Percentiles rank a stretch among this genome's conserved stretches.
Evolutionary conservation across 1,140 invertebrate genomes (phyloP).

Genomic region (Zaprionus africanus): DNA sequence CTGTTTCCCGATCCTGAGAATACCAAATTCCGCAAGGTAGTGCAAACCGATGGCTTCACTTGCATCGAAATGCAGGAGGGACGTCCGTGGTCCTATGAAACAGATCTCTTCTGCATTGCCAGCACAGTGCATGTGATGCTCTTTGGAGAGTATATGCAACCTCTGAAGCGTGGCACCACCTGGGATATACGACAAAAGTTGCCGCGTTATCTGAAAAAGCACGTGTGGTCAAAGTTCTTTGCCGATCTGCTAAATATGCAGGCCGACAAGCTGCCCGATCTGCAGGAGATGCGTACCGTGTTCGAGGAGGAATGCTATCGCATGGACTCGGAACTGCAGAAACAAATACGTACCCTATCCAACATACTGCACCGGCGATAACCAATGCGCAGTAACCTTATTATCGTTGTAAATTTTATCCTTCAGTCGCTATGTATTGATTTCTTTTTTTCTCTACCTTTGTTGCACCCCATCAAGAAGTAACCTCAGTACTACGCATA

Average conservation of each 20-base stretch:
- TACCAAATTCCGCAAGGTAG: constrained; percentile 90
- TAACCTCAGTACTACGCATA: neutral
- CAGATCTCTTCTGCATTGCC: constrained; percentile 94
- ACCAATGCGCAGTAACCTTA: constrained; percentile 36
- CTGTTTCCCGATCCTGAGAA: constrained; percentile 91
- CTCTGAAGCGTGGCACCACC: constrained; percentile 66
- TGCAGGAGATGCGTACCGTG: constrained; percentile 87
- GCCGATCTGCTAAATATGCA: constrained; percentile 88
- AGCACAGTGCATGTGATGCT: constrained; percentile 94
- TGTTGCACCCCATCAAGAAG: constrained; percentile 4
- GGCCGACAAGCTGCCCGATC: constrained; percentile 87
- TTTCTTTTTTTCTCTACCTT: neutral
- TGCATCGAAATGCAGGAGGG: constrained; percentile 95
- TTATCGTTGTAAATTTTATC: constrained; percentile 26
- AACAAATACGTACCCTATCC: constrained; percentile 80
- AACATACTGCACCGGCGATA: constrained; percentile 83
- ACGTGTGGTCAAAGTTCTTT: constrained; percentile 89
- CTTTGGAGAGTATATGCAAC: constrained; percentile 95
- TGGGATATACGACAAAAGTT: constrained; percentile 87
- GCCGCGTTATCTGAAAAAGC: constrained; percentile 85
- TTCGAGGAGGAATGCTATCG: constrained; percentile 87
- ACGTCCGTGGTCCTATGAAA: constrained; percentile 96
- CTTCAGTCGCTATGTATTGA: neutral
- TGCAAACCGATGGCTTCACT: constrained; percentile 90
- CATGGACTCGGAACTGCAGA: constrained; percentile 85